Evolutionary conservation across 1,140 invertebrate species (phyloP).

Genomic region (Melanaphis sacchari): DNA sequence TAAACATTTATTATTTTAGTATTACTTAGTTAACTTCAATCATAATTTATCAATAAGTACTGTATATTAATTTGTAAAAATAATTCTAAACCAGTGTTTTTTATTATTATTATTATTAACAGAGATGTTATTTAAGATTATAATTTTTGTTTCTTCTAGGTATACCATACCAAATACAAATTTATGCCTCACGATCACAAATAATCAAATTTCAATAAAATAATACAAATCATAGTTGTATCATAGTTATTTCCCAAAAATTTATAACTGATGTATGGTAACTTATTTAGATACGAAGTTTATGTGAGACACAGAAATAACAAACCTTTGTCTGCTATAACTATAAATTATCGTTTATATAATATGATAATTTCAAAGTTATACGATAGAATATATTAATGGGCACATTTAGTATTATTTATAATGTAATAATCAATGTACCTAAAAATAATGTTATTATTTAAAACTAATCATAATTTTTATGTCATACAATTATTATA

Average conservation of each 20-base stretch:
- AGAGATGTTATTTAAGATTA: background rate
- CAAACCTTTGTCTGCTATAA: background rate
- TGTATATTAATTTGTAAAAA: background rate
- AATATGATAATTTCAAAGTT: background rate
- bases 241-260: background rate
- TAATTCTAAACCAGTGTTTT: background rate
- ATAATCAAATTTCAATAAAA: background rate
- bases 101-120: background rate
- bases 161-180: background rate
- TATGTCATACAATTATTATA: background rate
- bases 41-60: background rate
- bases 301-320: background rate
- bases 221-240: background rate
- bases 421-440: background rate
- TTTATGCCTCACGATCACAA: background rate
- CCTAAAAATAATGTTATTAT: background rate
- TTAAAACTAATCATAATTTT: background rate
- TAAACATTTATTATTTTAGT: background rate
- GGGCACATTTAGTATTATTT: background rate
- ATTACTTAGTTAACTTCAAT: background rate
- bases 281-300: background rate
- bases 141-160: background rate
- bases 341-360: background rate
- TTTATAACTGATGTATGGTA: background rate
- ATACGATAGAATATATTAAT: background rate